A percentile compares a stretch with the other conserved stretches of the same genome.
Conservation (phyloP, 2,797 vertebrate genomes). For the Danio choprae region DNA sequence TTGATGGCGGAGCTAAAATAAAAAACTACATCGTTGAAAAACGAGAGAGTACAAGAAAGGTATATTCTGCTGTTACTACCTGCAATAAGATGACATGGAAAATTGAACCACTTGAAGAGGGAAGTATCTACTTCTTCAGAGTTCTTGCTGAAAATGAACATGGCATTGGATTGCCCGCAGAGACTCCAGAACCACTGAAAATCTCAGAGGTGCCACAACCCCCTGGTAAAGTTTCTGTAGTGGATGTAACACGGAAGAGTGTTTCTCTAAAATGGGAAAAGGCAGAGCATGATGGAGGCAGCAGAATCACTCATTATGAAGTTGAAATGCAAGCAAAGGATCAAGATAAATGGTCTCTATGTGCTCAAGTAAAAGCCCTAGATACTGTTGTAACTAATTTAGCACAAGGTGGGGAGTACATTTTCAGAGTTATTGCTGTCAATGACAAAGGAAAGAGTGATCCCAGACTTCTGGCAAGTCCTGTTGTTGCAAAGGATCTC, state of each 20-base stretch:
- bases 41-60: constrained; percentile 95
- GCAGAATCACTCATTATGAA: constrained; percentile 93
- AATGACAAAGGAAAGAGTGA: constrained; percentile 98
- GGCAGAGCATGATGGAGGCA: constrained; percentile 95
- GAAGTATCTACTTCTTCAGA: constrained; percentile 94
- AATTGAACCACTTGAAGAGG: constrained; percentile 93
- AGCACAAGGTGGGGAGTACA: constrained; percentile 92
- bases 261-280: constrained; percentile 94
- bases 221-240: constrained; percentile 93
- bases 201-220: constrained; percentile 97
- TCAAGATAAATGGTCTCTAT: constrained; percentile 92
- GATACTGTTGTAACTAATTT: constrained; percentile 90
- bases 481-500: constrained; percentile 92
- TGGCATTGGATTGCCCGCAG: constrained; percentile 90
- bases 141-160: constrained; percentile 96
- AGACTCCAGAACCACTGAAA: constrained; percentile 90
- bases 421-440: constrained; percentile 93
- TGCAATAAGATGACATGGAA: constrained; percentile 96
- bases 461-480: constrained; percentile 88
- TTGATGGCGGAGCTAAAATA: constrained; percentile 96
- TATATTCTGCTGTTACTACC: constrained; percentile 91
- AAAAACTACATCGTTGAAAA: constrained; percentile 98
- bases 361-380: constrained; percentile 88
- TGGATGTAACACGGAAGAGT: constrained; percentile 91
- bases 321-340: constrained; percentile 94